phyloP scores from a whole-genome alignment of 2,113 vertebrate genomes.

The Rhea americana region DNA sequence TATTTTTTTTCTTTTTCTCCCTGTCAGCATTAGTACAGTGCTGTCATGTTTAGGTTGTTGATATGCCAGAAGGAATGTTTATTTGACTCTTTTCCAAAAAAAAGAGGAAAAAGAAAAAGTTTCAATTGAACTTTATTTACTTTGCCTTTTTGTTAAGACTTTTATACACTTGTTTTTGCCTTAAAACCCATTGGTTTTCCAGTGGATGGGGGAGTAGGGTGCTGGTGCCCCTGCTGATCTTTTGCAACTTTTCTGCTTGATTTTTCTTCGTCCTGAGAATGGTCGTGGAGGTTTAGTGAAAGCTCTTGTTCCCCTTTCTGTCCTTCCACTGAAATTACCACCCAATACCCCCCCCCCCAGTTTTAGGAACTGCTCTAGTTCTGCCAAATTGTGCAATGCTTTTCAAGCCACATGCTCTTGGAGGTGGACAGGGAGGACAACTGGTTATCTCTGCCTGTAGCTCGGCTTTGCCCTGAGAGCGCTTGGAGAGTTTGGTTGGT shows the following conservation, averaged over 20 bases:
- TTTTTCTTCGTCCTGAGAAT: background rate
- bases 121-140: background rate
- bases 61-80: background rate
- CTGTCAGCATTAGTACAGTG: background rate
- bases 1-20: too few relatives aligned
- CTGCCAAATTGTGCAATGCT: background rate
- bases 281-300: too few relatives aligned
- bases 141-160: background rate
- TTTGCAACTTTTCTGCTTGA: rapidly evolving
- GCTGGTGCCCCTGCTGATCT: background rate
- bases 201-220: background rate
- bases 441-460: background rate
- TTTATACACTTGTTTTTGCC: rapidly evolving
- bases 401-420: background rate
- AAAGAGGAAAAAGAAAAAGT: background rate
- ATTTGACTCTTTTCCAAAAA: background rate
- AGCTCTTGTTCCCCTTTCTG: background rate
- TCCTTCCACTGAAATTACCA: background rate
- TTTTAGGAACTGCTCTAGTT: background rate
- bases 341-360: too few relatives aligned
- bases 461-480: rapidly evolving
- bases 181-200: background rate
- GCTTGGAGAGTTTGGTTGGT: background rate
- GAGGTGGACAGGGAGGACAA: background rate
- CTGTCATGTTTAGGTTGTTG: background rate